These are phyloP conservation scores for Electrona antarctica DNA, from an alignment of 2,113 vertebrate genomes.

Conservation along the genomic window DNA sequence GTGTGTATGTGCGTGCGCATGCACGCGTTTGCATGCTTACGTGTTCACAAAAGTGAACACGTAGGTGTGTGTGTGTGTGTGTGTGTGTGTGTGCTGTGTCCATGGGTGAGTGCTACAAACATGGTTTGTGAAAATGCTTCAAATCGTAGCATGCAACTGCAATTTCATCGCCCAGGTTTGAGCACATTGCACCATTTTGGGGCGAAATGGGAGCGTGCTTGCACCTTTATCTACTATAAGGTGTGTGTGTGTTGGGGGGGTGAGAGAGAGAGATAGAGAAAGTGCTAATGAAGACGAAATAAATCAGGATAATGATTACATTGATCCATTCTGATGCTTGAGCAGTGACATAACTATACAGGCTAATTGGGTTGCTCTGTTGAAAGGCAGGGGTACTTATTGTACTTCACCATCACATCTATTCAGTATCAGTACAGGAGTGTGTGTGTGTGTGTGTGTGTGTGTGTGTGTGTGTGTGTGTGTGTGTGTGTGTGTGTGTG, in stretches of 20 bases:
- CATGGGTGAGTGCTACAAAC: neutral
- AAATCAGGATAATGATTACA: constrained; percentile 68
- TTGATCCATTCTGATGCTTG: constrained; percentile 60
- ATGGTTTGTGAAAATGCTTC: constrained; percentile 10
- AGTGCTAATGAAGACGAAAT: constrained; percentile 52
- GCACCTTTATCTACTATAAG: constrained; percentile 9
- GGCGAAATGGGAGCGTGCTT: constrained; percentile 19
- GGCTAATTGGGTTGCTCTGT: constrained; percentile 60
- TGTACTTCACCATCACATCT: constrained; percentile 46
- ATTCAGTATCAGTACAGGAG: constrained; percentile 20
- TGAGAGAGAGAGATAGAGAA: neutral
- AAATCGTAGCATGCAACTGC: constrained; percentile 27
- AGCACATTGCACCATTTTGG: constrained; percentile 28
- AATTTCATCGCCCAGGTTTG: constrained; percentile 35
- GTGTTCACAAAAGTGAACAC: neutral
- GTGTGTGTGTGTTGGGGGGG: constrained; percentile 39
- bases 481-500: constrained; percentile 1
- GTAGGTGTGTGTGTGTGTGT: constrained; percentile 2
- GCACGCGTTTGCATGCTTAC: neutral
- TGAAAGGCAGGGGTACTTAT: constrained; percentile 48
- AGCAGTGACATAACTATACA: constrained; percentile 58
- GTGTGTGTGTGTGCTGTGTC: constrained; percentile 13
- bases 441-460: too few species aligned
- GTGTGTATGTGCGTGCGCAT: constrained; percentile 1
- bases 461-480: neutral